Conservation (phyloP, 2,888 invertebrate species). For the Artemia sinica region DNA sequence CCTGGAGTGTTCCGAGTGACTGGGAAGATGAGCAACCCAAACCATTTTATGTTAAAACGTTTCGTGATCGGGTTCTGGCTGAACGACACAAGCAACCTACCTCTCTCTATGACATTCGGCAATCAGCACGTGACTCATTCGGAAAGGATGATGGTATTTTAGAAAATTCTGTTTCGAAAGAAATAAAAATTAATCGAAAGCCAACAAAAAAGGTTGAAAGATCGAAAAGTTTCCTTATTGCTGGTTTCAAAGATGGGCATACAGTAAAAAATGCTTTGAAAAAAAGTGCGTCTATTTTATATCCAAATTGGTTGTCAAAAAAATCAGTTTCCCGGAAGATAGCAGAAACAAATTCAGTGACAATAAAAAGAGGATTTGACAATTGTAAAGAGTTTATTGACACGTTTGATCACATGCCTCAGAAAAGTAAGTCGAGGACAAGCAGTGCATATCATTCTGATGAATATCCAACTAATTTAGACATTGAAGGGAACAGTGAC, state of each 20-base stretch:
- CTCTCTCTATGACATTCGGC: background rate
- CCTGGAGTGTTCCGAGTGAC: background rate
- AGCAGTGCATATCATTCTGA: conserved; percentile 8
- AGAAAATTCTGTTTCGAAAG: background rate
- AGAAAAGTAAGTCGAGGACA: background rate
- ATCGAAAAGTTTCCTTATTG: background rate
- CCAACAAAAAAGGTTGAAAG: background rate
- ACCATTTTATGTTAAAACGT: background rate
- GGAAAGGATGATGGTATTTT: background rate
- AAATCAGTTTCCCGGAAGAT: conserved; percentile 3
- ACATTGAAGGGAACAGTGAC: background rate
- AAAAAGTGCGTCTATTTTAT: conserved; percentile 19
- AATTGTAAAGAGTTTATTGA: background rate
- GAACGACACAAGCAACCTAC: conserved; percentile 8
- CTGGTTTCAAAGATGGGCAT: conserved; percentile 7
- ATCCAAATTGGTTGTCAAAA: conserved; percentile 18
- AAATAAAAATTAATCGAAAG: background rate
- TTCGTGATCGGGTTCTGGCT: background rate
- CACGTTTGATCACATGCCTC: background rate
- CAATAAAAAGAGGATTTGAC: background rate
- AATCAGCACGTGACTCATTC: background rate
- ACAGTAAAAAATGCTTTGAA: conserved; percentile 13
- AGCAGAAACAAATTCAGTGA: background rate
- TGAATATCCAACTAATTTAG: background rate
- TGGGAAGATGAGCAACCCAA: background rate